Evolutionary conservation across 1,140 invertebrate species (phyloP).

Genomic region (Tigriopus japonicus): DNA sequence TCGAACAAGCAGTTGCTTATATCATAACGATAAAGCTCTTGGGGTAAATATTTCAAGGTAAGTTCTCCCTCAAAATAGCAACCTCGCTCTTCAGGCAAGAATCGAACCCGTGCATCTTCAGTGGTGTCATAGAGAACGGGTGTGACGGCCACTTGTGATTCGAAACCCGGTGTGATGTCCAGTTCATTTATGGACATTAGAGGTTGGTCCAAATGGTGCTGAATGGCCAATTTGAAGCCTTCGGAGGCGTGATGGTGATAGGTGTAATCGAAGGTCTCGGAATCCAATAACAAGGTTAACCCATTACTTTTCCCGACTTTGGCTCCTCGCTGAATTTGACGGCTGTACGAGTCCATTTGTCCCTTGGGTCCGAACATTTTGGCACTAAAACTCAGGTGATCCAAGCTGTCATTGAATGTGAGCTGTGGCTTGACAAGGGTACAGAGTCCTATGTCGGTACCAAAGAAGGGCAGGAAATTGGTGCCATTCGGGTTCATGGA

Average conservation of each 20-base stretch:
- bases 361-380: constrained; percentile 1
- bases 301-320: constrained; percentile 8
- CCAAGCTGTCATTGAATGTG: background rate
- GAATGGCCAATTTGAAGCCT: constrained; percentile 9
- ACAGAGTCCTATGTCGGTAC: constrained; percentile 5
- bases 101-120: background rate
- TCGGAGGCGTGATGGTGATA: background rate
- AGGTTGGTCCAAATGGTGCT: constrained; percentile 12
- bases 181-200: constrained; percentile 9
- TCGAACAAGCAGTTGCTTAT: constrained; percentile 3
- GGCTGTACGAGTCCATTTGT: background rate
- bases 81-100: constrained; percentile 1
- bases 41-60: background rate
- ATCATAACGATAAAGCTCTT: background rate
- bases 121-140: background rate
- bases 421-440: constrained; percentile 3
- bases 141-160: background rate
- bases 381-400: background rate
- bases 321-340: background rate
- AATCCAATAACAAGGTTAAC: background rate
- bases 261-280: constrained; percentile 11
- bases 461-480: constrained; percentile 9
- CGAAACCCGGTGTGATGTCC: constrained; percentile 10
- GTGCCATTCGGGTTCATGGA: background rate
- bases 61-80: background rate